Conservation (phyloP, 2,113 vertebrate genomes). For the Bufo bufo region DNA sequence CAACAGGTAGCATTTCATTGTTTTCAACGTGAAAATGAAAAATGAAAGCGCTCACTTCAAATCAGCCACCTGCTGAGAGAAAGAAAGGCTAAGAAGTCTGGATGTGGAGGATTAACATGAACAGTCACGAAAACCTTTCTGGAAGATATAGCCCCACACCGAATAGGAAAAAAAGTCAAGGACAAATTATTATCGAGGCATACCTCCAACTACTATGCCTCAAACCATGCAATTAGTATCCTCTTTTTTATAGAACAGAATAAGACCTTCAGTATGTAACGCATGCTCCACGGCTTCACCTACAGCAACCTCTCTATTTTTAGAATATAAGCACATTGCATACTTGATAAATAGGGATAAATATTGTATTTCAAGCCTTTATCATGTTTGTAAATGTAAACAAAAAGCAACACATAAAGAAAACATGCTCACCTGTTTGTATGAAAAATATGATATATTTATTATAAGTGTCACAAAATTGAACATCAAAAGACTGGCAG, state of each 20-base stretch:
- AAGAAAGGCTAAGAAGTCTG: constrained; percentile 42
- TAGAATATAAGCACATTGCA: not conserved
- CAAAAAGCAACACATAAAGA: too few relatives aligned
- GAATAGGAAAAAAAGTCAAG: not conserved
- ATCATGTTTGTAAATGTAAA: too few relatives aligned
- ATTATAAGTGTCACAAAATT: too few relatives aligned
- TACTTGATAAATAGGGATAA: too few relatives aligned
- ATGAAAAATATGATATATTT: too few relatives aligned
- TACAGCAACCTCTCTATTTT: not conserved
- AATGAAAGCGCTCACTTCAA: constrained; percentile 41
- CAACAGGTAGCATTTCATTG: constrained; percentile 49
- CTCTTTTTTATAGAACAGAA: not conserved
- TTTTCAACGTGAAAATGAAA: constrained; percentile 51
- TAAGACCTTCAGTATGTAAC: not conserved
- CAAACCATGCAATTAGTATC: not conserved
- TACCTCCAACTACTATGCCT: not conserved
- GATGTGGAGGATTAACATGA: constrained; percentile 44
- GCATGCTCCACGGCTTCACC: not conserved
- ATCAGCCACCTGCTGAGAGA: constrained; percentile 49
- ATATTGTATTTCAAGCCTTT: too few relatives aligned
- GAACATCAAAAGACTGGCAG: too few relatives aligned
- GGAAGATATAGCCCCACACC: not conserved
- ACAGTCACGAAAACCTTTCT: constrained; percentile 22
- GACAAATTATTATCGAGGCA: constrained; percentile 14
- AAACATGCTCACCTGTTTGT: too few relatives aligned